Evolutionary conservation across 1,140 invertebrate genomes (phyloP).

Genomic region (Amphibalanus amphitrite): DNA sequence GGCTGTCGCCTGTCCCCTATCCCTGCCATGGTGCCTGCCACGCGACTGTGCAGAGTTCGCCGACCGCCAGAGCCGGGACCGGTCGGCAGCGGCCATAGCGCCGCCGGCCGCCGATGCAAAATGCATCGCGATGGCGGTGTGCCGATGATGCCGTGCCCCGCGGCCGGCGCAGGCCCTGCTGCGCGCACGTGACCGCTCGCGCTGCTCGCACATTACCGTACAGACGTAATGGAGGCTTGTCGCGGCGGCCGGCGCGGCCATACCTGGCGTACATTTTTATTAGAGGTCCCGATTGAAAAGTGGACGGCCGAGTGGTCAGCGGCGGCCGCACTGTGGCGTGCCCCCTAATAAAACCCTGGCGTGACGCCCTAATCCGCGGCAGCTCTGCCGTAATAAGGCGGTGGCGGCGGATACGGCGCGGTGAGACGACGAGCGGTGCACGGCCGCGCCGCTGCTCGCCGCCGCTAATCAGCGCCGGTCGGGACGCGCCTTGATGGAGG

Average conservation of each 20-base stretch:
- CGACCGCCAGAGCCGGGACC: not conserved
- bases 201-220: not conserved
- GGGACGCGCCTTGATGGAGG: not conserved
- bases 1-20: too few species aligned
- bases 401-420: not conserved
- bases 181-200: not conserved
- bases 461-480: not conserved
- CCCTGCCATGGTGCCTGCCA: too few species aligned
- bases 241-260: not conserved
- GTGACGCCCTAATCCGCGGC: not conserved
- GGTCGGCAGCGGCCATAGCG: not conserved
- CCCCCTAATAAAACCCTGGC: not conserved
- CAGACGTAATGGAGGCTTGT: not conserved
- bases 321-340: not conserved
- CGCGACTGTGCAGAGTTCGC: not conserved
- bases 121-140: not conserved
- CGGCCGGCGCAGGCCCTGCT: too few species aligned
- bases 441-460: too few species aligned
- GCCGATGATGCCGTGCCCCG: not conserved
- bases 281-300: not conserved
- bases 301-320: not conserved
- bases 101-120: not conserved
- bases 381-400: not conserved
- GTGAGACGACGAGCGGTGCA: too few species aligned
- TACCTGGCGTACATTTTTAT: not conserved